phyloP scores from a whole-genome alignment of 2,797 vertebrate species.

The Cephalopachus bancanus region DNA sequence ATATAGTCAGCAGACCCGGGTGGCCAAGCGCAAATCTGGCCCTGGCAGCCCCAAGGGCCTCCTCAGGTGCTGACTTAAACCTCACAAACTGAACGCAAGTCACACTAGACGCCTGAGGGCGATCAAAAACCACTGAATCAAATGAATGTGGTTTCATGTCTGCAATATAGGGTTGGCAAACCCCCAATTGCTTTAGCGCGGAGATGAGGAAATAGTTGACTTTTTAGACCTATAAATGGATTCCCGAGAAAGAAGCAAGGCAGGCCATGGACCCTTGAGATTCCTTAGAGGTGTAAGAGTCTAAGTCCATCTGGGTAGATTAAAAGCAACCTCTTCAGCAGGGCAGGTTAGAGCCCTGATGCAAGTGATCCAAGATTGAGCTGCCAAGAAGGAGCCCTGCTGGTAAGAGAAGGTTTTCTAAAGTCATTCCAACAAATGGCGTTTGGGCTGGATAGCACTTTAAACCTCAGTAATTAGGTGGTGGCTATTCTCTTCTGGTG shows the following conservation, averaged over 20 bases:
- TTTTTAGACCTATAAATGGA: slow-evolving; percentile 41
- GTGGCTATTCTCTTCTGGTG: slow-evolving; percentile 45
- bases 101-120: not conserved
- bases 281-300: not conserved
- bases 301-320: not conserved
- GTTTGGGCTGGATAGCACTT: not conserved
- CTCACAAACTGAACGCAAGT: not conserved
- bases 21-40: not conserved
- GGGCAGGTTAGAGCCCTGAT: not conserved
- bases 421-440: not conserved
- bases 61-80: not conserved
- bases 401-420: slow-evolving; percentile 31
- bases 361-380: not conserved
- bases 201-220: slow-evolving; percentile 56
- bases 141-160: slow-evolving; percentile 39
- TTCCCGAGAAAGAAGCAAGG: slow-evolving; percentile 15
- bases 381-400: slow-evolving; percentile 3
- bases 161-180: slow-evolving; percentile 52
- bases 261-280: not conserved
- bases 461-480: slow-evolving; percentile 65
- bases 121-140: not conserved
- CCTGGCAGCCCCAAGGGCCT: not conserved
- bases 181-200: not conserved
- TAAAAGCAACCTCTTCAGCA: not conserved
- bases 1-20: not conserved